phyloP scores from a whole-genome alignment of 2,797 vertebrate species.

The Sebastes oblongus region DNA sequence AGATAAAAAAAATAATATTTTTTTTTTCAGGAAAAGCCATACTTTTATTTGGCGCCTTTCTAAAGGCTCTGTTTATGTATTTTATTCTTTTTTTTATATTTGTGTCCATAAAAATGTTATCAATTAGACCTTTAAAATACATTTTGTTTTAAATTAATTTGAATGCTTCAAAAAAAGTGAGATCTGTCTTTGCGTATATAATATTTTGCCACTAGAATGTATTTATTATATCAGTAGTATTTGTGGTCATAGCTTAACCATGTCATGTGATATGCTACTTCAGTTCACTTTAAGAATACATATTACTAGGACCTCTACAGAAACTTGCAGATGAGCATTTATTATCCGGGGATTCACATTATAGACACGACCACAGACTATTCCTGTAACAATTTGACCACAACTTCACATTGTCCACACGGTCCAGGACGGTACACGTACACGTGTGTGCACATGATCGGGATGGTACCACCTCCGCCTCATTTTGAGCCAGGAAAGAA shows the following conservation, averaged over 20 bases:
- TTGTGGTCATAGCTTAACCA: not conserved
- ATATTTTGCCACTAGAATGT: not conserved
- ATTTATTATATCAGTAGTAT: not conserved
- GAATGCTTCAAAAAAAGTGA: too few relatives aligned
- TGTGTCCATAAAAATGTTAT: too few relatives aligned
- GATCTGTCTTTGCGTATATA: not conserved
- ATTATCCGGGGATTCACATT: not conserved
- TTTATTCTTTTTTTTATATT: too few relatives aligned
- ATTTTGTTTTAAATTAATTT: too few relatives aligned
- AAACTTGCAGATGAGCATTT: not conserved
- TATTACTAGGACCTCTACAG: not conserved
- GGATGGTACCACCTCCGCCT: not conserved
- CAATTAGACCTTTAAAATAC: too few relatives aligned
- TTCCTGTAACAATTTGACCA: not conserved
- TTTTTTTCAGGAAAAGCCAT: too few relatives aligned
- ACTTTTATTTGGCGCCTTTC: too few relatives aligned
- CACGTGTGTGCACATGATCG: not conserved
- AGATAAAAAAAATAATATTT: too few relatives aligned
- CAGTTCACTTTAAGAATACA: not conserved
- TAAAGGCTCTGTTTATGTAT: too few relatives aligned
- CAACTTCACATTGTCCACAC: not conserved
- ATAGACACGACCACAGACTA: not conserved
- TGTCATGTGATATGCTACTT: not conserved
- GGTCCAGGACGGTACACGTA: not conserved
- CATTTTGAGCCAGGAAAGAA: not conserved